These are phyloP conservation scores for Tenebrosternarchus preto DNA, from an alignment of 2,113 vertebrate species.

Conservation along the genomic window DNA sequence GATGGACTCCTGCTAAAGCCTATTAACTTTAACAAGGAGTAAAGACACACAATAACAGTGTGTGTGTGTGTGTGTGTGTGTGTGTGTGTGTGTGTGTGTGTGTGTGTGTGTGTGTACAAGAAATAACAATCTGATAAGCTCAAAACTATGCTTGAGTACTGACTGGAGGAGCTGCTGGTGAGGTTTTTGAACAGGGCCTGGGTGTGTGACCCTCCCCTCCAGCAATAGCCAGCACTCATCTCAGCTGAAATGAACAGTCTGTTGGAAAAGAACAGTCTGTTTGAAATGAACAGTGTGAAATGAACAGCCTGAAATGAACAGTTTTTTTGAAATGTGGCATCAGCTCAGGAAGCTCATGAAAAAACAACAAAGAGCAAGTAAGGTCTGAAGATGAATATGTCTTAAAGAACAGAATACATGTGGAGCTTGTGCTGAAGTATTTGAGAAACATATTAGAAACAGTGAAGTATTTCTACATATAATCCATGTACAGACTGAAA, in stretches of 20 bases:
- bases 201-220: neutral
- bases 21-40: constrained; percentile 44
- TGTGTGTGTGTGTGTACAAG: no score
- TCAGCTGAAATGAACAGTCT: neutral
- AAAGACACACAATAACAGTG: constrained; percentile 35
- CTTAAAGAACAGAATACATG: no score
- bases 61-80: no score
- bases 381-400: neutral
- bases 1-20: constrained; percentile 34
- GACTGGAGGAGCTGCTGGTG: neutral
- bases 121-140: constrained; percentile 19
- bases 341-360: neutral
- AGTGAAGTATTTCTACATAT: neutral
- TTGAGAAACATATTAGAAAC: neutral
- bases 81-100: no score
- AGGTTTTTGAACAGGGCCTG: neutral
- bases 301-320: neutral
- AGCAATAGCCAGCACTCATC: neutral
- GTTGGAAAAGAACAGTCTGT: neutral
- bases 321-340: neutral
- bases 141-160: neutral
- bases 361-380: neutral
- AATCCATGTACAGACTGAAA: no score
- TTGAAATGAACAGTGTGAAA: neutral
- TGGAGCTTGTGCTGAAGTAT: neutral